Evolutionary conservation across 2,888 invertebrate genomes (phyloP), one percentile per base, ranked within the genome.

Genomic region (Brenthis hecate): DNA sequence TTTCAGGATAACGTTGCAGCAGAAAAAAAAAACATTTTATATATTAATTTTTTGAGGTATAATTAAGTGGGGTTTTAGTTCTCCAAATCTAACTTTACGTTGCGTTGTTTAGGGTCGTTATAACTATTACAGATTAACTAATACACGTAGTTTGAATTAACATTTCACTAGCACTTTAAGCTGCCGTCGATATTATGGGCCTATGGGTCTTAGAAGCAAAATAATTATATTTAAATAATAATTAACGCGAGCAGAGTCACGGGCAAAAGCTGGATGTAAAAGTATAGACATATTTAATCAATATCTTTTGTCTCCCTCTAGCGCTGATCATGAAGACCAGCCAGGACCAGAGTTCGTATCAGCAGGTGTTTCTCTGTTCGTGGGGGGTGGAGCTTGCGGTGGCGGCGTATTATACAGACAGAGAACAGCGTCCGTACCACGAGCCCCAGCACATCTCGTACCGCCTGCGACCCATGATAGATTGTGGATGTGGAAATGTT

Each of bases 401-500:
- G 92, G 93, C 1, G 94, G 94, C 0, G 94, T 94, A 6, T 83
- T 94, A 11, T 94, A 94, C 80, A 83, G 94, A 5, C 94, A 94
- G 75, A 79, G 93, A 23, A 93, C 93, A 0, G 91, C 93, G 0
- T 93, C 94, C 2, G 89, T 81, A 36, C 91, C 84, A 1, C 84
- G 77, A 77, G 78, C 94, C 0, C 93, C 94, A 19, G 93, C 94
- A 53, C 93, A 94, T 80, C 86, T 94, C 56, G 94, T 94, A 56
- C 93, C 94, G 8, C 94, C 94, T 1, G 91, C 94, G 0, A 82
- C 92, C 0, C 93, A 94, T 71, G 95, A 95, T 73, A 86, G 94
- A 23, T 88, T 95, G 0, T 95, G 95, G 95, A 92, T 95, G 86
- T 95, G 95, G 95, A 94, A 94, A 72, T 95, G 95, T 76, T 95